These are phyloP conservation scores for Argyresthia goedartella DNA, from an alignment of 2,888 invertebrate genomes.

Conservation along the genomic window DNA sequence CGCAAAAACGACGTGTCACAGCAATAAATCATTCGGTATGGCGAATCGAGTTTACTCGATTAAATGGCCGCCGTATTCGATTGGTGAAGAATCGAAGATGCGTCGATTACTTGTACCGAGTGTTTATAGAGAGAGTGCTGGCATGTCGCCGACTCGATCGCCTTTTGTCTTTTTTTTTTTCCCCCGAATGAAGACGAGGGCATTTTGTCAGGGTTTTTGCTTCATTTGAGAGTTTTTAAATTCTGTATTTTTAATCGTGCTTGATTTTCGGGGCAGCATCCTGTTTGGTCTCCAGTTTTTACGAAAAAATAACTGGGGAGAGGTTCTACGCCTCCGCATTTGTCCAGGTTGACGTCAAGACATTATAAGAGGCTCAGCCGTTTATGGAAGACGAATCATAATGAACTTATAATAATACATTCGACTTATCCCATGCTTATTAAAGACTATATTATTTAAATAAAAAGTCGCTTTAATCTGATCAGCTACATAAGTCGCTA, in stretches of 20 bases:
- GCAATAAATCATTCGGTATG: slow-evolving; percentile 62
- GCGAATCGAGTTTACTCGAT: slow-evolving; percentile 59
- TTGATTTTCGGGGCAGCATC: slow-evolving; percentile 2
- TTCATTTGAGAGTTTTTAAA: slow-evolving; percentile 12
- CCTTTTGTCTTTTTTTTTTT: slow-evolving; percentile 36
- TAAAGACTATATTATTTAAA: neutral
- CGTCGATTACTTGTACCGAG: slow-evolving; percentile 42
- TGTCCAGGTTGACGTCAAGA: neutral
- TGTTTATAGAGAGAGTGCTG: slow-evolving; percentile 58
- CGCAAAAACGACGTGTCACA: slow-evolving; percentile 65
- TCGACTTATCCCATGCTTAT: too few relatives aligned
- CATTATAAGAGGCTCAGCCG: too few relatives aligned
- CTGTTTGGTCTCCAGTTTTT: neutral
- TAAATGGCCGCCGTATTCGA: slow-evolving; percentile 53
- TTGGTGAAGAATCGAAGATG: slow-evolving; percentile 33
- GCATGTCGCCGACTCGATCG: slow-evolving; percentile 43
- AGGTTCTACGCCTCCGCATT: neutral
- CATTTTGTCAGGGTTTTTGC: slow-evolving; percentile 14
- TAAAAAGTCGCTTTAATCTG: neutral
- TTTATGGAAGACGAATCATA: too few relatives aligned
- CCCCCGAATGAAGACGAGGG: slow-evolving; percentile 10
- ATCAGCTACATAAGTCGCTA: neutral
- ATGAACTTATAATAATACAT: too few relatives aligned
- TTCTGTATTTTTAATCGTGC: slow-evolving; percentile 3
- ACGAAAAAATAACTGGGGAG: neutral